These are phyloP conservation scores for Eucriotettix oculatus DNA, from an alignment of 2,888 invertebrate genomes.

Conservation along the genomic window DNA sequence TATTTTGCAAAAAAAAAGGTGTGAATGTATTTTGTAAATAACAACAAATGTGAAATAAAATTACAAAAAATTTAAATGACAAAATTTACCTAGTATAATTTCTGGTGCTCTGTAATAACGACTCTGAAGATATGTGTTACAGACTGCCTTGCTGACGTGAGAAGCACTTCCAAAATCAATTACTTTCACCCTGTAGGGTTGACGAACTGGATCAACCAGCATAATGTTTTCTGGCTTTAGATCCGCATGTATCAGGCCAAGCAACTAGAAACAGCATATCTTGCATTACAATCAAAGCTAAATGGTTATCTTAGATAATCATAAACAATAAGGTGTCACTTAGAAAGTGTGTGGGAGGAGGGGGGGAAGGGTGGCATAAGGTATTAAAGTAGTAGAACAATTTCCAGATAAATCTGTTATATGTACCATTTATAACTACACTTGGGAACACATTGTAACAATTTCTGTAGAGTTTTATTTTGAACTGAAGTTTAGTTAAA, in stretches of 20 bases:
- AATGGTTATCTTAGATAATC: too few species aligned
- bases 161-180: conserved; percentile 99
- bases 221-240: conserved; percentile 99
- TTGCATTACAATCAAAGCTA: too few species aligned
- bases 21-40: background rate
- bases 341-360: too few species aligned
- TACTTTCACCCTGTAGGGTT: conserved; percentile 97
- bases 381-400: too few species aligned
- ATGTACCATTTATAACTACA: too few species aligned
- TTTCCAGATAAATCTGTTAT: too few species aligned
- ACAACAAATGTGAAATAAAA: background rate
- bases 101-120: conserved; percentile 96
- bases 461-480: too few species aligned
- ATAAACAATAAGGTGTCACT: too few species aligned
- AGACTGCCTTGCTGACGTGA: conserved; percentile 97
- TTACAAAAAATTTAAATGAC: conserved; percentile 13
- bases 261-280: conserved; percentile 48
- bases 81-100: conserved; percentile 59
- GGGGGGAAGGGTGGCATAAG: too few species aligned
- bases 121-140: conserved; percentile 98
- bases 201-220: conserved; percentile 95
- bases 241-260: conserved; percentile 98
- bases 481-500: too few species aligned
- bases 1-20: background rate
- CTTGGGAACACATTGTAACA: too few species aligned